A percentile compares a stretch with the other conserved stretches of the same genome.
Evolutionary conservation across 2,797 vertebrate species (phyloP).

Genomic region (Sphenodon punctatus): DNA sequence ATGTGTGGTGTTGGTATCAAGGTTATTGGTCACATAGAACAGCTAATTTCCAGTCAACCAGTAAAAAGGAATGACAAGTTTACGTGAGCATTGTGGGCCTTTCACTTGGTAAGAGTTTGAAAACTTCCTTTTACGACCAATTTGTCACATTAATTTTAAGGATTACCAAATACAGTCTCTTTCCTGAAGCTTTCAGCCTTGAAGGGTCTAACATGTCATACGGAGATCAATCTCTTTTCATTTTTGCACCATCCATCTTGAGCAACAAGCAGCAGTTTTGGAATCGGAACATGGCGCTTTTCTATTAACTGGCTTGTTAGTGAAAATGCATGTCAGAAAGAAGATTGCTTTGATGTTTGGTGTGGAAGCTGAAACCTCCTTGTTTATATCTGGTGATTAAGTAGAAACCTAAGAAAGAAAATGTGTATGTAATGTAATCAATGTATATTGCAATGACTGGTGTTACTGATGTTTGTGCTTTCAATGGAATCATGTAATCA

Average conservation of each 20-base stretch:
- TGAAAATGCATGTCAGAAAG: not conserved
- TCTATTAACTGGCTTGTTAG: not conserved
- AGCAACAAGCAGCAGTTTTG: not conserved
- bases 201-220: not conserved
- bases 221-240: no score
- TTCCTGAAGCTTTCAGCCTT: no score
- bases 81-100: not conserved
- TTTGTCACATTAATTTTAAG: not conserved
- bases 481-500: not conserved
- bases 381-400: not conserved
- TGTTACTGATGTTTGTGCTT: not conserved
- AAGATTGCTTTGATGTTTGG: not conserved
- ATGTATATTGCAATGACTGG: not conserved
- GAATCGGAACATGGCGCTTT: not conserved
- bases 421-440: not conserved
- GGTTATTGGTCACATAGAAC: no score
- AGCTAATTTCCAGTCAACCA: not conserved
- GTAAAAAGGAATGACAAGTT: not conserved
- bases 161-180: not conserved
- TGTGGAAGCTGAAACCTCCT: not conserved
- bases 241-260: not conserved
- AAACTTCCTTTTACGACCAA: not conserved
- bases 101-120: not conserved
- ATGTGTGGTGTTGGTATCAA: no score
- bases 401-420: not conserved